These are phyloP conservation scores for Cremastinae sp. DNA, from an alignment of 2,888 invertebrate species.

Conservation along the genomic window DNA sequence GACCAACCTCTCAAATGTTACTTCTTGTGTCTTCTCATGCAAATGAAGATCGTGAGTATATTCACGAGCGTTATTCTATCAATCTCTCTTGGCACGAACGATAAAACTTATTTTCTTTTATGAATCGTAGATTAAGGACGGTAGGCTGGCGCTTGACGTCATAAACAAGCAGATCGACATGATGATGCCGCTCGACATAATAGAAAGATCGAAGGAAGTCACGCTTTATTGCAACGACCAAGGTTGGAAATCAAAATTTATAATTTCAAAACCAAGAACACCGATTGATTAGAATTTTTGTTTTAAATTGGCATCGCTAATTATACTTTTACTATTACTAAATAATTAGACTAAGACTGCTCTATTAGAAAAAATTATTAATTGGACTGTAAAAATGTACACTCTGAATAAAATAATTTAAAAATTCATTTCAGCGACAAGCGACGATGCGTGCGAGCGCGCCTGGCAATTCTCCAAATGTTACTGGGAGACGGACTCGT, in stretches of 20 bases:
- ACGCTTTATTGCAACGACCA: constrained; percentile 56
- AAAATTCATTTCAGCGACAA: constrained; percentile 59
- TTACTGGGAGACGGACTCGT: constrained; percentile 61
- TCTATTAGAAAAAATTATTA: no score
- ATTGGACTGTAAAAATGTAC: neutral
- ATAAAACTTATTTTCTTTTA: constrained; percentile 19
- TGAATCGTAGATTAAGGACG: constrained; percentile 81
- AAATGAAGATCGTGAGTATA: constrained; percentile 82
- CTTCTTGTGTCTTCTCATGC: constrained; percentile 81
- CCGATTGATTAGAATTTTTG: neutral
- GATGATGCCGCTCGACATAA: constrained; percentile 65
- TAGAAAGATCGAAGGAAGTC: constrained; percentile 57
- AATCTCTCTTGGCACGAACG: neutral
- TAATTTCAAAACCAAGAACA: neutral
- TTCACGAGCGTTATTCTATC: neutral
- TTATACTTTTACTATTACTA: no score
- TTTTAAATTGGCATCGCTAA: neutral
- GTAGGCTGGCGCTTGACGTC: constrained; percentile 81
- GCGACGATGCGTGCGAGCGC: constrained; percentile 66
- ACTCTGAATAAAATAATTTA: no score
- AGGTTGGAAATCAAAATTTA: constrained; percentile 61
- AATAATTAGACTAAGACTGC: no score
- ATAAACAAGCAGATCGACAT: constrained; percentile 81
- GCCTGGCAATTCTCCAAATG: constrained; percentile 68
- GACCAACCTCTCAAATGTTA: constrained; percentile 80